Percentiles rank a stretch among this genome's conserved stretches.
Evolutionary conservation across 2,888 invertebrate genomes (phyloP).

Genomic region (Microctonus brassicae): DNA sequence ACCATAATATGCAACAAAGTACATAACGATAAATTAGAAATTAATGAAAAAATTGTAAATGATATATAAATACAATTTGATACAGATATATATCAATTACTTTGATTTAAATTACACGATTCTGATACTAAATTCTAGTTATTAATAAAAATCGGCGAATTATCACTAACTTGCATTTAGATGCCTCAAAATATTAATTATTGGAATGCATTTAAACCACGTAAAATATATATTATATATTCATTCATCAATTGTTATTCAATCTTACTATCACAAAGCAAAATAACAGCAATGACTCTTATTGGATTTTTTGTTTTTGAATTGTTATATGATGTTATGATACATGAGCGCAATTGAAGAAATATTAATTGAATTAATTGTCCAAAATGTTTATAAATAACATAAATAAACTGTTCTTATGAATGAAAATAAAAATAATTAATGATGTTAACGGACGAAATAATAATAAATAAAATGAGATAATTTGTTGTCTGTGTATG

Average conservation of each 20-base stretch:
- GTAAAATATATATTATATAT: conserved; percentile 41
- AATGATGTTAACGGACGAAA: conserved; percentile 1
- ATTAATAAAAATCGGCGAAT: conserved; percentile 37
- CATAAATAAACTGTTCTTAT: not conserved
- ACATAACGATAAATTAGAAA: conserved; percentile 34
- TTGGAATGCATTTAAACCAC: conserved; percentile 52
- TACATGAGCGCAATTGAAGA: conserved; percentile 28
- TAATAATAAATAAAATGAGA: not conserved
- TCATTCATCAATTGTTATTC: conserved; percentile 33
- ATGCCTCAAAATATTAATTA: conserved; percentile 44
- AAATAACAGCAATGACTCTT: conserved; percentile 23
- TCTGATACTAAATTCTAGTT: not conserved
- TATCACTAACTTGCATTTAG: conserved; percentile 40
- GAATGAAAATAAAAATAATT: conserved; percentile 35
- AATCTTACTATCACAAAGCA: conserved; percentile 33
- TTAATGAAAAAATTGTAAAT: conserved; percentile 41
- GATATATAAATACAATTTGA: conserved; percentile 26
- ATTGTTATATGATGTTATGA: conserved; percentile 22
- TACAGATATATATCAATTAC: conserved; percentile 25
- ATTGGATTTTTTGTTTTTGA: conserved; percentile 13
- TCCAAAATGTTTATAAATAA: conserved; percentile 7
- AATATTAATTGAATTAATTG: conserved; percentile 38
- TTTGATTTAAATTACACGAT: not conserved
- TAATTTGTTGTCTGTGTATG: not conserved
- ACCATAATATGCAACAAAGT: conserved; percentile 34